A percentile compares a stretch with the other conserved stretches of the same genome.
Evolutionary conservation across 1,140 invertebrate species (phyloP).

Genomic region (Lepidurus arcticus): DNA sequence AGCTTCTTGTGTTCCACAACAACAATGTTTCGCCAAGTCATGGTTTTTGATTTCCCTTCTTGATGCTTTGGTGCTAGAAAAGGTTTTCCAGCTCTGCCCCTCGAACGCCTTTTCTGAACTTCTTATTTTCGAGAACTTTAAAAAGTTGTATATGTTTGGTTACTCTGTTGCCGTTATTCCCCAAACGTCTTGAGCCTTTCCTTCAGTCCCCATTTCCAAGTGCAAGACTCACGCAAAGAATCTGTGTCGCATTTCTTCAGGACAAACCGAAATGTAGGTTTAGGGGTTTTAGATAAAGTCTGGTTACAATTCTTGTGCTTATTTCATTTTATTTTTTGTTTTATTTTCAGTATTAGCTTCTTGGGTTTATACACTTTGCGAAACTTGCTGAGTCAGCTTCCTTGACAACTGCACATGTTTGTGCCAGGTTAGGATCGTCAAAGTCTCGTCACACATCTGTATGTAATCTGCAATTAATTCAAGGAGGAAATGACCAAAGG

Average conservation of each 20-base stretch:
- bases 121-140: not conserved
- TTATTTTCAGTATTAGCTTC: no score
- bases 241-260: no score
- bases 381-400: constrained; percentile 6
- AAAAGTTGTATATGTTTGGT: not conserved
- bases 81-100: not conserved
- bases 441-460: constrained; percentile 3
- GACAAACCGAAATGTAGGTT: no score
- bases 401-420: constrained; percentile 18
- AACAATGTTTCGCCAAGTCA: constrained; percentile 15
- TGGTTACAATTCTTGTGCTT: no score
- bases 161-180: not conserved
- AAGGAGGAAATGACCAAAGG: constrained; percentile 9
- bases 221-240: no score
- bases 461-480: constrained; percentile 10
- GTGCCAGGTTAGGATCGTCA: not conserved
- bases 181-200: not conserved
- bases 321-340: no score
- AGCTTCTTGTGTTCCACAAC: constrained; percentile 10
- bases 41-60: constrained; percentile 22
- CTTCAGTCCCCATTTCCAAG: no score
- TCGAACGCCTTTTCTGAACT: not conserved
- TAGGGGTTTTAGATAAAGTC: no score
- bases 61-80: constrained; percentile 14
- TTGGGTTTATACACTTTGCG: not conserved